These are phyloP conservation scores for Spisula solida DNA, from an alignment of 2,888 invertebrate genomes.

Conservation along the genomic window DNA sequence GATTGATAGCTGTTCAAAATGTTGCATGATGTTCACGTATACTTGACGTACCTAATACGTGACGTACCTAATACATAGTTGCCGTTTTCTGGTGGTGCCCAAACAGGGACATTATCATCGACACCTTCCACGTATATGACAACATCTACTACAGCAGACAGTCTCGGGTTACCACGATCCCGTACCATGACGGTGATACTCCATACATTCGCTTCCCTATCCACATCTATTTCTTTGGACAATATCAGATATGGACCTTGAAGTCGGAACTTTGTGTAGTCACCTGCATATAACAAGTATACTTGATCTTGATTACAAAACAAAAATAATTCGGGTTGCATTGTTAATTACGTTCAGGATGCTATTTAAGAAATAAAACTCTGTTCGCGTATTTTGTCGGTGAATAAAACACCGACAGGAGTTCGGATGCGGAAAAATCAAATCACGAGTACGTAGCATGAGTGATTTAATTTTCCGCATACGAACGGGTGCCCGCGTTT, in stretches of 20 bases:
- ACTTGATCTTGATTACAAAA: too few species aligned
- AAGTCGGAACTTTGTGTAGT: conserved; percentile 70
- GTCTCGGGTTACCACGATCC: conserved; percentile 63
- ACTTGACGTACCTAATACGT: conserved; percentile 39
- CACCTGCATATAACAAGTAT: conserved; percentile 52
- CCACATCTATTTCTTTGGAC: conserved; percentile 68
- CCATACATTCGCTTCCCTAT: conserved; percentile 66
- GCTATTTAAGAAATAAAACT: too few species aligned
- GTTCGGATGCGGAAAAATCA: too few species aligned
- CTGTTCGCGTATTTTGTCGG: too few species aligned
- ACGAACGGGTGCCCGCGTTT: too few species aligned
- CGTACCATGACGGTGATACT: conserved; percentile 61
- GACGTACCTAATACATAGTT: conserved; percentile 51
- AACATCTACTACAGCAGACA: conserved; percentile 61
- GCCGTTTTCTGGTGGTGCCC: conserved; percentile 69
- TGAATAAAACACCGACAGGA: too few species aligned
- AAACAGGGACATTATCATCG: conserved; percentile 70
- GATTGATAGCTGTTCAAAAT: too few species aligned
- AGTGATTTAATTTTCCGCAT: too few species aligned
- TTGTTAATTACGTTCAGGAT: too few species aligned
- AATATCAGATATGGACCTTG: conserved; percentile 64
- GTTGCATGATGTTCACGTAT: background rate
- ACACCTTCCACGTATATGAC: conserved; percentile 70
- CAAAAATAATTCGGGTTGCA: too few species aligned
- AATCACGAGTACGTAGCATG: too few species aligned